Conservation (phyloP, 2,797 vertebrate species). For the Hydrocynus forskahlii region DNA sequence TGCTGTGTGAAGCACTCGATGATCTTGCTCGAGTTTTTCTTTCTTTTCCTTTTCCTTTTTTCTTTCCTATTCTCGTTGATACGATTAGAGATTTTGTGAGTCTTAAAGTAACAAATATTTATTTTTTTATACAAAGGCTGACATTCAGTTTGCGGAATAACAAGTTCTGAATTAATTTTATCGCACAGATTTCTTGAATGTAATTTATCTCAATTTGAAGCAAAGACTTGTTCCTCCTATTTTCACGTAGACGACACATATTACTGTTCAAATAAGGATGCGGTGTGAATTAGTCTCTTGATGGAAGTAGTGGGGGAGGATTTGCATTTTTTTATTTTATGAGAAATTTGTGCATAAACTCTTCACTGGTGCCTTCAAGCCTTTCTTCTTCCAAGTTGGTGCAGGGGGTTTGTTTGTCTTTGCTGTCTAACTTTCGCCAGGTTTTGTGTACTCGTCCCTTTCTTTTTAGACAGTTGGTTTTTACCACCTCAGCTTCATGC, state of each 20-base stretch:
- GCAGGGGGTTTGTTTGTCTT: conserved; percentile 24
- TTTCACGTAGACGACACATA: conserved; percentile 4
- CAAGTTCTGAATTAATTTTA: conserved; percentile 20
- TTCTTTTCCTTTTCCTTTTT: neutral
- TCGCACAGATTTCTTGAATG: conserved; percentile 36
- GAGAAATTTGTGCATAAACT: conserved; percentile 39
- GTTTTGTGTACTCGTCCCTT: conserved; percentile 6
- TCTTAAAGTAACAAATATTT: conserved; percentile 48
- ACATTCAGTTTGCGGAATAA: conserved; percentile 31
- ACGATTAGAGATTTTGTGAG: conserved; percentile 38
- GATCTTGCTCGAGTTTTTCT: neutral
- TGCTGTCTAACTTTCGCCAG: conserved; percentile 7
- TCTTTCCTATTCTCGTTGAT: conserved; percentile 24
- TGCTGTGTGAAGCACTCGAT: conserved; percentile 27
- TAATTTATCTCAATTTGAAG: conserved; percentile 25
- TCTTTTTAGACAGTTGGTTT: conserved; percentile 20
- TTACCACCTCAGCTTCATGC: conserved; percentile 13
- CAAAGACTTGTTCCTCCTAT: conserved; percentile 13
- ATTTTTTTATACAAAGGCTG: conserved; percentile 47
- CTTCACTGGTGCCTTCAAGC: conserved; percentile 62
- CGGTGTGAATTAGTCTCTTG: conserved; percentile 1
- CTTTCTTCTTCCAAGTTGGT: conserved; percentile 52
- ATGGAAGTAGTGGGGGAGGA: neutral
- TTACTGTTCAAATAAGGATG: conserved; percentile 17
- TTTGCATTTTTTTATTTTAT: conserved; percentile 14